Conservation (phyloP, 2,113 vertebrate species). For the Toxotes chatareus region DNA sequence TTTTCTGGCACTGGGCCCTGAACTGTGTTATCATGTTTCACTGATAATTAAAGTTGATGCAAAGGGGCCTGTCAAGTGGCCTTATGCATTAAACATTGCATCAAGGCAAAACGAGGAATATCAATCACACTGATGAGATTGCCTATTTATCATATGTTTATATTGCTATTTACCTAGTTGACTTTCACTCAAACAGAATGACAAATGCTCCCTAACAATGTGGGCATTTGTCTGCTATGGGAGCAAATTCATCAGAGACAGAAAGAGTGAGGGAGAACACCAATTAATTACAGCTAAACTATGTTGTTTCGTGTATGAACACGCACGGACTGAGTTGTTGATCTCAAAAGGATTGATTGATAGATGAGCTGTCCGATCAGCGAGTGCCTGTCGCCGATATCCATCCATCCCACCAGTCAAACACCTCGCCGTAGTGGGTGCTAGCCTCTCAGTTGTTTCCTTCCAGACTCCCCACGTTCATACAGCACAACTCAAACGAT, state of each 20-base stretch:
- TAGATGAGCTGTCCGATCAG: slow-evolving; percentile 40
- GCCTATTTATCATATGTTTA: slow-evolving; percentile 63
- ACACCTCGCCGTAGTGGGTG: neutral
- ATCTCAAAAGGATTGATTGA: slow-evolving; percentile 41
- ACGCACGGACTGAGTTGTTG: slow-evolving; percentile 25
- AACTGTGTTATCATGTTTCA: slow-evolving; percentile 43
- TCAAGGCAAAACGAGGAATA: slow-evolving; percentile 40
- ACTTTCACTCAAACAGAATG: slow-evolving; percentile 61
- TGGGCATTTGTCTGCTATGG: slow-evolving; percentile 20
- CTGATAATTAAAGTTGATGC: slow-evolving; percentile 63
- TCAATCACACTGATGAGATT: slow-evolving; percentile 61
- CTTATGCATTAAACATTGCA: slow-evolving; percentile 65
- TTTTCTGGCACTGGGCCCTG: slow-evolving; percentile 40
- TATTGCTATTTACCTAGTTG: slow-evolving; percentile 61
- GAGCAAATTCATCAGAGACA: slow-evolving; percentile 19
- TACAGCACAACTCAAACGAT: slow-evolving; percentile 38
- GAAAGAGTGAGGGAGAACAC: slow-evolving; percentile 3
- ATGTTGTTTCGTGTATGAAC: slow-evolving; percentile 36
- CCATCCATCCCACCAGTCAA: slow-evolving; percentile 29
- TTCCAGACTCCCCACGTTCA: slow-evolving; percentile 27
- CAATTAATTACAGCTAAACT: slow-evolving; percentile 47
- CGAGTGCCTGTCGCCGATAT: slow-evolving; percentile 16
- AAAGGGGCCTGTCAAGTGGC: slow-evolving; percentile 48
- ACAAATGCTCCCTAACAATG: slow-evolving; percentile 45
- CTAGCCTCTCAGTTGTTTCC: slow-evolving; percentile 29